These are phyloP conservation scores for Scolanthus callimorphus DNA, from an alignment of 92 coral and sea anemone genomes.

Conservation along the genomic window DNA sequence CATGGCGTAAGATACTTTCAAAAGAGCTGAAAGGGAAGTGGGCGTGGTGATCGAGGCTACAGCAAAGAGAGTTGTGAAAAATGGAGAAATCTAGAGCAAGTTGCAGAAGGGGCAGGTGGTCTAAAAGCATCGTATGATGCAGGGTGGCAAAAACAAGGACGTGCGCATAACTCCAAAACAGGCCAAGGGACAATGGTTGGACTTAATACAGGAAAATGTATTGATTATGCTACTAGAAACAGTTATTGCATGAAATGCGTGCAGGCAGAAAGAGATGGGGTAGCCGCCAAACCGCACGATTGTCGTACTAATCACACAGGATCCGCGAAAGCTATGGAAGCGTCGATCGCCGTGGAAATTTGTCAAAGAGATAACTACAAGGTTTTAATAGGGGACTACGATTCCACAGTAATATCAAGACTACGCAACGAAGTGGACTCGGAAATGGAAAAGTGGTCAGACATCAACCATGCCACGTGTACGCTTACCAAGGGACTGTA, in stretches of 20 bases:
- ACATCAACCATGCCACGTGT: neutral
- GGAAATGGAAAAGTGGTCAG: constrained; percentile 8
- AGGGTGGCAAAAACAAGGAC: constrained; percentile 18
- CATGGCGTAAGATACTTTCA: no score
- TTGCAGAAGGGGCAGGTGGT: no score
- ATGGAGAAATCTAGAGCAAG: no score
- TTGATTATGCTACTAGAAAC: constrained; percentile 5
- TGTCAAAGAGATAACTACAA: neutral
- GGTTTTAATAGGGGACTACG: constrained; percentile 17
- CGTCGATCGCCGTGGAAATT: constrained; percentile 4
- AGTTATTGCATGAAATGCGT: constrained; percentile 14
- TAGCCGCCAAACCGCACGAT: neutral
- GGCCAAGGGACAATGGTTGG: constrained; percentile 29
- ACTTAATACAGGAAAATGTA: constrained; percentile 11
- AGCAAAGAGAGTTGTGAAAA: no score
- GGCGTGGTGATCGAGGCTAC: no score
- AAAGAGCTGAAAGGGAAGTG: no score
- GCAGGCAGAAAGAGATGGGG: neutral
- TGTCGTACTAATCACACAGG: constrained; percentile 2
- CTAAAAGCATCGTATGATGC: constrained; percentile 13
- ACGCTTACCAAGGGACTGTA: neutral
- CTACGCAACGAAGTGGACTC: neutral
- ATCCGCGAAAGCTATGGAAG: constrained; percentile 12
- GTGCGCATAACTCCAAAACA: constrained; percentile 16
- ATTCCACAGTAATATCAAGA: constrained; percentile 1